phyloP scores from a whole-genome alignment of 1,140 invertebrate genomes.

The Temnothorax longispinosus region DNA sequence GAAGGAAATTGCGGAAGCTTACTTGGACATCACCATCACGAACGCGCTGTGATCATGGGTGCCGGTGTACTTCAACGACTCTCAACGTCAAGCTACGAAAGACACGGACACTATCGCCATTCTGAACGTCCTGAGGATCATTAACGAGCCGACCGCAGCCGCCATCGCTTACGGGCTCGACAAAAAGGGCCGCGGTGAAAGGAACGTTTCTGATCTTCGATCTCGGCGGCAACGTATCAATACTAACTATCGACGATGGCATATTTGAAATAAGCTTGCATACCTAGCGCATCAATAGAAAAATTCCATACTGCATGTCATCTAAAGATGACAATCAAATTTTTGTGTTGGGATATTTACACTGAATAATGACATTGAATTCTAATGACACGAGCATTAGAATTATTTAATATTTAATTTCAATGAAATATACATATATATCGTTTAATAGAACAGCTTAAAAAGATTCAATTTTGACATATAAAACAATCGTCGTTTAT shows the following conservation, averaged over 20 bases:
- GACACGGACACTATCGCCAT: slow-evolving; percentile 98
- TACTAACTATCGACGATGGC: slow-evolving; percentile 98
- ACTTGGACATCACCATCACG: slow-evolving; percentile 88
- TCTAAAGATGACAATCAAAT: background rate
- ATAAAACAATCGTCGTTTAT: background rate
- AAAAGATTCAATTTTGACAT: background rate
- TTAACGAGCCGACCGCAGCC: slow-evolving; percentile 99
- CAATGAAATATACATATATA: background rate
- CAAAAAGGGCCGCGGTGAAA: slow-evolving; percentile 97
- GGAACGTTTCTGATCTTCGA: slow-evolving; percentile 89
- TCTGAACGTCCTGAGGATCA: slow-evolving; percentile 97
- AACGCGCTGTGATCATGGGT: slow-evolving; percentile 78
- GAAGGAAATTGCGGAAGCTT: slow-evolving; percentile 98
- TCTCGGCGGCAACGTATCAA: slow-evolving; percentile 98
- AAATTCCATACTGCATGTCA: background rate
- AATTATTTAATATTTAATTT: slow-evolving; percentile 15
- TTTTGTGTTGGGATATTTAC: background rate
- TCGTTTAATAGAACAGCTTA: background rate
- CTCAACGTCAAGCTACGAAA: slow-evolving; percentile 97
- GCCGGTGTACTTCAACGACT: slow-evolving; percentile 91
- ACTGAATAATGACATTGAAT: background rate
- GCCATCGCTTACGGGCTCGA: slow-evolving; percentile 99
- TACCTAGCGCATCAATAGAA: slow-evolving; percentile 69
- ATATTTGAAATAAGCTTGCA: slow-evolving; percentile 95
- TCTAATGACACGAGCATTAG: background rate